phyloP scores from a whole-genome alignment of 2,113 vertebrate genomes.

The Bubalus kerabau region DNA sequence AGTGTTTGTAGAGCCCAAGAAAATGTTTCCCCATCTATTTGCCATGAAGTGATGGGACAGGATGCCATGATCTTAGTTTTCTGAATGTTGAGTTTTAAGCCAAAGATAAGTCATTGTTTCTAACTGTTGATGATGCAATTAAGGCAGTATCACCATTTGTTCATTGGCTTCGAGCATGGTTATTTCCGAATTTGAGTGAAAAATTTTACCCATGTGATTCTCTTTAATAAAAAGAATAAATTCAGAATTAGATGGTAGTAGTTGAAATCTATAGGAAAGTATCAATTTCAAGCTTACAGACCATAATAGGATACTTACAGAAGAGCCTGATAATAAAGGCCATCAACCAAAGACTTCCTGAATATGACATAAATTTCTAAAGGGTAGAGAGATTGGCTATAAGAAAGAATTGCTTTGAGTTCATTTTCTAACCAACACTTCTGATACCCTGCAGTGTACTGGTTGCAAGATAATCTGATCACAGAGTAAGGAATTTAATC shows the following conservation, averaged over 20 bases:
- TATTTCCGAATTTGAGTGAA: not conserved
- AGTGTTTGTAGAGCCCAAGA: not conserved
- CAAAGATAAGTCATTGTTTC: not conserved
- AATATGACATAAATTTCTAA: not conserved
- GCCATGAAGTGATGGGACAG: not conserved
- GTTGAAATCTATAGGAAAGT: not conserved
- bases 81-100: not conserved
- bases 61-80: not conserved
- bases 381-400: not conserved
- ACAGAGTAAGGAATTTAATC: not conserved
- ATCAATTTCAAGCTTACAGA: not conserved
- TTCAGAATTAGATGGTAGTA: not conserved
- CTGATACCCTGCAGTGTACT: not conserved
- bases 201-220: not conserved
- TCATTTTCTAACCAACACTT: not conserved
- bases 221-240: constrained; percentile 14
- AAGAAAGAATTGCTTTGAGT: not conserved
- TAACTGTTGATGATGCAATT: not conserved
- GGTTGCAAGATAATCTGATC: not conserved
- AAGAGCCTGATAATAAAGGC: not conserved
- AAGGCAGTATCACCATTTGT: not conserved
- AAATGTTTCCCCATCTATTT: not conserved
- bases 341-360: not conserved
- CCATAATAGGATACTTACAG: not conserved
- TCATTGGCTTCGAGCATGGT: not conserved